Evolutionary conservation across 2,888 invertebrate genomes (phyloP).

Genomic region (Dioctria rufipes): DNA sequence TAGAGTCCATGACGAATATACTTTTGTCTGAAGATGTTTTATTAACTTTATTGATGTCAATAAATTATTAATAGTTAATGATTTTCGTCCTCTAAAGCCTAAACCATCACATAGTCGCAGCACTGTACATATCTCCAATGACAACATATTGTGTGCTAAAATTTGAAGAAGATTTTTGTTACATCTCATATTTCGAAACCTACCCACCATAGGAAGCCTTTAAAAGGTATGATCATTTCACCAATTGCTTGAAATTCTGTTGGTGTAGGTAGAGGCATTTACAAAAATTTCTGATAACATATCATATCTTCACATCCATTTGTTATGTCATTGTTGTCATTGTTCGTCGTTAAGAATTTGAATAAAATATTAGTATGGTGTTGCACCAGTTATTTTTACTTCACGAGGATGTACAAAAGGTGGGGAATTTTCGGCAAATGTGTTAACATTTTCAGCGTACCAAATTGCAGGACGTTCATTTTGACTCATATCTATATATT

Average conservation of each 20-base stretch:
- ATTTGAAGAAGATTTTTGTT: neutral
- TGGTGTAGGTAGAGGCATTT: too few species aligned
- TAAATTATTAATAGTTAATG: neutral
- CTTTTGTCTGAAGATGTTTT: slow-evolving; percentile 9
- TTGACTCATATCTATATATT: too few species aligned
- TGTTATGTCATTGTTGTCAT: too few species aligned
- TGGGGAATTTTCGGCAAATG: neutral
- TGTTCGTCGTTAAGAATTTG: too few species aligned
- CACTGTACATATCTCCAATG: slow-evolving; percentile 32
- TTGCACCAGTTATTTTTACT: neutral
- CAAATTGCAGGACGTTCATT: too few species aligned
- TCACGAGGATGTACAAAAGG: neutral
- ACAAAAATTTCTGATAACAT: too few species aligned
- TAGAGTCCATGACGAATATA: too few species aligned
- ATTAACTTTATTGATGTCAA: slow-evolving; percentile 2
- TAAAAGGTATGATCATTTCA: too few species aligned
- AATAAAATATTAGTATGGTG: neutral
- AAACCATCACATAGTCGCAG: slow-evolving; percentile 37
- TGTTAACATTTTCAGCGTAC: neutral
- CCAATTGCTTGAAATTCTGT: too few species aligned
- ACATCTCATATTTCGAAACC: slow-evolving; percentile 1
- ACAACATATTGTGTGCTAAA: slow-evolving; percentile 9
- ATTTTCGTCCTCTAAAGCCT: slow-evolving; percentile 36
- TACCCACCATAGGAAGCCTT: neutral
- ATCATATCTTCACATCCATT: too few species aligned